Evolutionary conservation across 37 sponge, comb jelly and placozoan genomes (phyloP), one percentile per base, ranked within the genome.

Genomic region (Chondrosia reniformis): DNA sequence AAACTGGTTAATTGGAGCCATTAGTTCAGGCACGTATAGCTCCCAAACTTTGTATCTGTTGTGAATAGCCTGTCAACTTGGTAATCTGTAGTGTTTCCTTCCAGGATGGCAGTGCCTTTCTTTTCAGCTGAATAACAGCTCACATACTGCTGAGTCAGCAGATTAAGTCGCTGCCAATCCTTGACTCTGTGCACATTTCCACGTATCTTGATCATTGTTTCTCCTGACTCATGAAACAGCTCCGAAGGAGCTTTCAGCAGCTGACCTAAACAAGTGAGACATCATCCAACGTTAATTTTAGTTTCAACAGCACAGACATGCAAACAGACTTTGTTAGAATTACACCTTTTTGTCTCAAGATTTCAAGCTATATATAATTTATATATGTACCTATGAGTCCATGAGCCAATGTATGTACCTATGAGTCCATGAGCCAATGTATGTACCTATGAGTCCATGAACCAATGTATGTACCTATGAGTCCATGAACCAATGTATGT

Each of bases 21-120:
- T n/a, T n/a, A n/a, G n/a, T n/a, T n/a, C n/a, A n/a, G n/a, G n/a
- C n/a, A n/a, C n/a, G n/a, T n/a, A n/a, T 59, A 59, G 4, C 22
- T 6, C 17, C 61, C 22, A 59, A 19, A 59, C 61, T 59, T 13
- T 5, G 28, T 30, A 19, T 59, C 61, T 19, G 6, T 13, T 7
- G 6, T 13, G n/a, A 59, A 59, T 30, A 59, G 9, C 30, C 28
- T 59, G 30, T 59, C 61, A 25, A 59, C 28, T 6, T 30, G 61
- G 61, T 59, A 59, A 59, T 59, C 61, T 59, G 61, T 25, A 30
- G 28, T 59, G n/a, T 59, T 30, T 30, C 61, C 61, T 13, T 59
- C 61, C 61, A 59, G 22, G 22, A 59, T 59, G 17, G 28, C 61
- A 59, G n/a, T 59, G 30, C 61, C 61, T 30, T 59, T 59, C 30